Conservation (phyloP, 2,888 invertebrate species). For the Nymphalis urticae region DNA sequence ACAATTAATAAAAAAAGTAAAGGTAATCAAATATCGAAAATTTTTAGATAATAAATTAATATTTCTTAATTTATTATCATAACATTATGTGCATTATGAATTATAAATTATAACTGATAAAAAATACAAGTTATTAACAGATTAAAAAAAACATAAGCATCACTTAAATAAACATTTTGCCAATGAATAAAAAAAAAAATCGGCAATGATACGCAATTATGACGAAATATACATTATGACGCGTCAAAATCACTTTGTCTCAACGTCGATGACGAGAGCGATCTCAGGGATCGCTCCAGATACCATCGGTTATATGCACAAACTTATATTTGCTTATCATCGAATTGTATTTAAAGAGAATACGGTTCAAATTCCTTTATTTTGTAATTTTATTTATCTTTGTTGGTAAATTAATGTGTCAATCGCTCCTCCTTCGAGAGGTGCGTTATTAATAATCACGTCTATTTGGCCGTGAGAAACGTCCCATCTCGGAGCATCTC, state of each 20-base stretch:
- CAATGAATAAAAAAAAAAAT: slow-evolving; percentile 35
- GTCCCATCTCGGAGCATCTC: slow-evolving; percentile 48
- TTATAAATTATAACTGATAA: neutral
- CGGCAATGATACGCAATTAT: slow-evolving; percentile 68
- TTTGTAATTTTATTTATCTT: slow-evolving; percentile 40
- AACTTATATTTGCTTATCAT: slow-evolving; percentile 40
- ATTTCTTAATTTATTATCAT: too few relatives aligned
- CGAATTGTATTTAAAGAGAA: slow-evolving; percentile 26
- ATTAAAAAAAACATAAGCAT: slow-evolving; percentile 1
- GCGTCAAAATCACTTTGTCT: slow-evolving; percentile 75
- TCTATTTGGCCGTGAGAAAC: slow-evolving; percentile 77
- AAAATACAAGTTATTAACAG: neutral
- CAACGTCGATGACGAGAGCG: slow-evolving; percentile 62
- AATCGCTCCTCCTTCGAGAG: slow-evolving; percentile 69
- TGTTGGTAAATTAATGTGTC: slow-evolving; percentile 71
- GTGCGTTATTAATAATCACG: slow-evolving; percentile 71
- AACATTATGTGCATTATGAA: too few relatives aligned
- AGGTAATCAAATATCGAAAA: too few relatives aligned
- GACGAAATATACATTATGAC: slow-evolving; percentile 68
- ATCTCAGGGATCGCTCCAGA: slow-evolving; percentile 60
- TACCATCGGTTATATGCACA: slow-evolving; percentile 58
- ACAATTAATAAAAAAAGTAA: too few relatives aligned
- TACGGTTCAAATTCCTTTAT: slow-evolving; percentile 43
- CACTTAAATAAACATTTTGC: slow-evolving; percentile 20
- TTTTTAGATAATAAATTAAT: too few relatives aligned